A percentile compares a stretch with the other conserved stretches of the same genome.
These are phyloP conservation scores for Venustoraphidia nigricollis DNA, from an alignment of 2,888 invertebrate species.

Conservation along the genomic window DNA sequence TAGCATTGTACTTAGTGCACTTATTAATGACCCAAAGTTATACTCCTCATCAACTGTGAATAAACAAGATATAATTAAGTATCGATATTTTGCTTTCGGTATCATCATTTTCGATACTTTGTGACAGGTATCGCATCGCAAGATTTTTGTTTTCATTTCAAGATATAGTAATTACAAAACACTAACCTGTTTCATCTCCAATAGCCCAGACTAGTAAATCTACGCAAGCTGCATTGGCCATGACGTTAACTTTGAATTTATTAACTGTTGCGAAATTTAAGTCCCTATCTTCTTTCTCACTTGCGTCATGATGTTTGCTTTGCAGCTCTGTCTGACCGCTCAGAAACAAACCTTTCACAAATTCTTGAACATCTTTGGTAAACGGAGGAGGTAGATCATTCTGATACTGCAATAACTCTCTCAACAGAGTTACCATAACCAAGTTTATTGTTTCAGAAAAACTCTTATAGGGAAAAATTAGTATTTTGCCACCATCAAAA, in stretches of 20 bases:
- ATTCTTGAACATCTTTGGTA: slow-evolving; percentile 85
- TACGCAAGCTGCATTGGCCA: slow-evolving; percentile 94
- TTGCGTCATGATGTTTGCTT: slow-evolving; percentile 69
- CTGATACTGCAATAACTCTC: slow-evolving; percentile 82
- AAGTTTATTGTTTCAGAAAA: slow-evolving; percentile 90
- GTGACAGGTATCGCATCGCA: no score
- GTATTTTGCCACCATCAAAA: slow-evolving; percentile 50
- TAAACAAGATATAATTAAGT: slow-evolving; percentile 8
- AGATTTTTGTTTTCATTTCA: not conserved
- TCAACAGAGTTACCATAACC: slow-evolving; percentile 78
- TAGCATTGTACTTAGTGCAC: slow-evolving; percentile 54
- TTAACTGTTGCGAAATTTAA: slow-evolving; percentile 69
- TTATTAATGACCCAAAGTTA: slow-evolving; percentile 55
- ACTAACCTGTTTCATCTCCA: slow-evolving; percentile 81
- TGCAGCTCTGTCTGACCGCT: slow-evolving; percentile 89
- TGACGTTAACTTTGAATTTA: slow-evolving; percentile 86
- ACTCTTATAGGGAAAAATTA: slow-evolving; percentile 77
- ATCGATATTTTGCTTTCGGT: no score
- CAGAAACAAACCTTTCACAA: slow-evolving; percentile 75
- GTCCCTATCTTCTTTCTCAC: slow-evolving; percentile 68
- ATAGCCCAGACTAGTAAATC: slow-evolving; percentile 97
- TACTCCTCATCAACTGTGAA: slow-evolving; percentile 56
- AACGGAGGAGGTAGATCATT: slow-evolving; percentile 79
- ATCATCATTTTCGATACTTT: no score
- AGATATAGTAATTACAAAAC: not conserved